These are phyloP conservation scores for Pica pica DNA, from an alignment of 2,113 vertebrate species.

Conservation along the genomic window DNA sequence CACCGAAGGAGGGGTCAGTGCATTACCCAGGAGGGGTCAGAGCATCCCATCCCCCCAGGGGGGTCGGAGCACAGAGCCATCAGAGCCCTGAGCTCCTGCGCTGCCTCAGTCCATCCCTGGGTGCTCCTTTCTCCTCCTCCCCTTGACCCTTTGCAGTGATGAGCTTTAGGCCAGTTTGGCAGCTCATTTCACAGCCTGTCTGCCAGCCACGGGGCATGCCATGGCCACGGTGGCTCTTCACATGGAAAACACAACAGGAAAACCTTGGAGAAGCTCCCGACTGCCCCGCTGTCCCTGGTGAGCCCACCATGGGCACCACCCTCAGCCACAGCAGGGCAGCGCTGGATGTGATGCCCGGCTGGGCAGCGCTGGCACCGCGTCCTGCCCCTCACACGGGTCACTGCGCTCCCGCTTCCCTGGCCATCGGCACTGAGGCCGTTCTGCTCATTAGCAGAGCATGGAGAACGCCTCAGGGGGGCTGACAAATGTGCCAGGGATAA, in stretches of 20 bases:
- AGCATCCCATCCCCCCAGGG: neutral
- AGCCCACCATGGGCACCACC: rapidly evolving
- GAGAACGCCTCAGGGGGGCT: neutral
- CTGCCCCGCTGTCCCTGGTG: rapidly evolving
- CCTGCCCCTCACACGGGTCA: neutral
- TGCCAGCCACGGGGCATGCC: neutral
- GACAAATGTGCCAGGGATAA: rapidly evolving
- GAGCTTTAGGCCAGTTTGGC: neutral
- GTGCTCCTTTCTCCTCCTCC: neutral
- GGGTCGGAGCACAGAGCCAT: neutral
- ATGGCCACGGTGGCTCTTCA: neutral
- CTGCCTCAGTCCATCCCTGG: rapidly evolving
- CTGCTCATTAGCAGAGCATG: neutral
- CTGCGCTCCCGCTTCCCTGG: neutral
- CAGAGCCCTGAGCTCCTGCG: rapidly evolving
- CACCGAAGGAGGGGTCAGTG: neutral
- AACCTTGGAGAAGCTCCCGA: neutral
- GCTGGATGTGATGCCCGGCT: neutral
- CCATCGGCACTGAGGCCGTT: rapidly evolving
- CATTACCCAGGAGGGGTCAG: too few species aligned
- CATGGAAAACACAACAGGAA: neutral
- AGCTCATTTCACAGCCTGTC: neutral
- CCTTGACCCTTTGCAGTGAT: neutral
- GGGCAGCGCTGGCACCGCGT: neutral
- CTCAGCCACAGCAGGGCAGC: neutral